Conservation (phyloP, 2,113 vertebrate genomes). For the Forbesichthys agassizii region DNA sequence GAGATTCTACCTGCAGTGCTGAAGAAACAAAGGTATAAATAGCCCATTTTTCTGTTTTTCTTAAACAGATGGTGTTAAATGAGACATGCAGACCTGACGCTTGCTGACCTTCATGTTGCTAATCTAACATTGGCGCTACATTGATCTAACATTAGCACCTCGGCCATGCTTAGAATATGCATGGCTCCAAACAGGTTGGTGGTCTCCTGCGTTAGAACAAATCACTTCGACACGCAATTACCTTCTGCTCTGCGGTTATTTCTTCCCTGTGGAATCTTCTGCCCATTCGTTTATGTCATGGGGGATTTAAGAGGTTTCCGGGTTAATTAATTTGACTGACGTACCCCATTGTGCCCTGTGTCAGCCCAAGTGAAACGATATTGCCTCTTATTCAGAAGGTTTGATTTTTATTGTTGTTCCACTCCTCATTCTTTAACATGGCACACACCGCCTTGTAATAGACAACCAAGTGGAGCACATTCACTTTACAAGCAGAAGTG, state of each 20-base stretch:
- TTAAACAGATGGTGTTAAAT: conserved; percentile 64
- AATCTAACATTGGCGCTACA: conserved; percentile 65
- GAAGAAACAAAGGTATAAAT: conserved; percentile 36
- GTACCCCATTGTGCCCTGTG: conserved; percentile 65
- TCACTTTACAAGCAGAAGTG: conserved; percentile 27
- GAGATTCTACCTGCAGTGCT: conserved; percentile 28
- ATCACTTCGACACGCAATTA: conserved; percentile 75
- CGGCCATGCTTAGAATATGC: conserved; percentile 53
- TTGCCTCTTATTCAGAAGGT: conserved; percentile 62
- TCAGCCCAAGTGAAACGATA: conserved; percentile 60
- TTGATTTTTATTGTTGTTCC: conserved; percentile 67
- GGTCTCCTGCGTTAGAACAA: conserved; percentile 59
- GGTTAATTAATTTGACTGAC: conserved; percentile 77
- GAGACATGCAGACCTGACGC: conserved; percentile 41
- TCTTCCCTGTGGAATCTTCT: conserved; percentile 50
- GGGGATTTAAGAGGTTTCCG: conserved; percentile 68
- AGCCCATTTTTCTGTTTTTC: conserved; percentile 55
- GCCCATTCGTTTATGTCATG: conserved; percentile 54
- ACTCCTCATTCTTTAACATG: conserved; percentile 46
- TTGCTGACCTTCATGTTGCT: conserved; percentile 63
- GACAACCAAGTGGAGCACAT: conserved; percentile 31
- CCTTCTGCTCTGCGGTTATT: conserved; percentile 57
- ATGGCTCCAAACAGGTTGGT: conserved; percentile 54
- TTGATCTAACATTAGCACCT: conserved; percentile 70
- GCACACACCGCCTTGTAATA: not conserved